A percentile compares a stretch with the other conserved stretches of the same genome.
These are phyloP conservation scores for Sebastes baramenuke DNA, from an alignment of 2,797 vertebrate genomes.

Conservation along the genomic window DNA sequence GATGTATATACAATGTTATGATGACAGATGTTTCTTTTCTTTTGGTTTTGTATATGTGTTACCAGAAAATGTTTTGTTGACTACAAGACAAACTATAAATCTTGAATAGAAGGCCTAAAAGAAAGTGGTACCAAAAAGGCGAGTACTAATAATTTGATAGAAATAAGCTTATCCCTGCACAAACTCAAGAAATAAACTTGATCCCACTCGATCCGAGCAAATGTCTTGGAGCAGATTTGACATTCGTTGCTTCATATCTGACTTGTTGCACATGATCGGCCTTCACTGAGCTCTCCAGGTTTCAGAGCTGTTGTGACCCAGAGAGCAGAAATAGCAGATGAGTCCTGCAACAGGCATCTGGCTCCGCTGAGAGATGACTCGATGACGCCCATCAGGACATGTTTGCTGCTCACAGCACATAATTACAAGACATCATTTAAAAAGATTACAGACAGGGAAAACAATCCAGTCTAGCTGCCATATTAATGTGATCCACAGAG, in stretches of 20 bases:
- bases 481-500: neutral
- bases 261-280: neutral
- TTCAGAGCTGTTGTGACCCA: conserved; percentile 58
- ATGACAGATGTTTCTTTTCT: neutral
- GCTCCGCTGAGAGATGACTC: conserved; percentile 58
- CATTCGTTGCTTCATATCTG: neutral
- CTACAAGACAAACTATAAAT: neutral
- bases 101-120: neutral
- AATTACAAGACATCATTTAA: conserved; percentile 52
- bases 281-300: conserved; percentile 37
- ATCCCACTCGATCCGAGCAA: neutral
- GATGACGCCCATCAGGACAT: conserved; percentile 59
- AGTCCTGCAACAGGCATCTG: conserved; percentile 78
- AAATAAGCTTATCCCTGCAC: neutral
- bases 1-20: neutral
- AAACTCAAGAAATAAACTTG: neutral
- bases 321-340: conserved; percentile 77
- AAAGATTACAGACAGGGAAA: conserved; percentile 45
- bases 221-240: neutral
- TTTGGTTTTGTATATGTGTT: neutral
- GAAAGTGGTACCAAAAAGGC: neutral
- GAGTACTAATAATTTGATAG: neutral
- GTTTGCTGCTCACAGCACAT: conserved; percentile 56
- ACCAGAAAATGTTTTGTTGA: neutral
- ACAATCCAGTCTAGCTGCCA: conserved; percentile 6